Base-by-base conservation (phyloP, 2,888 invertebrate genomes). In the Tuberolachnus salignus region DNA sequence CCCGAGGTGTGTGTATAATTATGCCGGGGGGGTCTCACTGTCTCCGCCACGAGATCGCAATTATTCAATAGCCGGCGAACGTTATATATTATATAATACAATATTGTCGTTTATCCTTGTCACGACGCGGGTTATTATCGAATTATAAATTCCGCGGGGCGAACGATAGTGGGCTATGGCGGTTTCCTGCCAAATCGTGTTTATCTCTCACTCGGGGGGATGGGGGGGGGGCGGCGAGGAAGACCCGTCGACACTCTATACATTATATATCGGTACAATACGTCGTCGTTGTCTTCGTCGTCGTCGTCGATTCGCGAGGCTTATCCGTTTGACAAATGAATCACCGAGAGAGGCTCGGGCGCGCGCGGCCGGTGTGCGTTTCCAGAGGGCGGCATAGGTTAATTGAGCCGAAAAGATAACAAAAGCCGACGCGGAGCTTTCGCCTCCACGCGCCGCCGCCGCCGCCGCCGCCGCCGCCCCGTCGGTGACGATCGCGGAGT, bases 321-420 rank as follows among this genome's bases (percentile, higher is more conserved):
- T 74, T 64, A 64, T 23, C 53, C 64, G 66, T 26, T 66, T 75
- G 75, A 75, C 75, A 75, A 75, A 75, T 75, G 75, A 75, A 67
- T 26, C 66, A 1, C 55, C 42, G 8, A 14, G n/a, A n/a, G n/a
- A n/a, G n/a, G 59, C 26, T 51, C 42, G 34, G 46, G 59, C 49
- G 34, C 26, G 9, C 26, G 51, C 1, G 16, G 59, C 67, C 3
- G n/a, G n/a, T n/a, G n/a, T n/a, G 34, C 34, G 34, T 34, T 34
- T 34, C 34, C 34, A 6, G 34, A 59, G 9, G 59, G 67, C 1
- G 23, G 59, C 67, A 67, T 67, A 67, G 75, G 75, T 67, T 78
- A 78, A 78, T 78, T 78, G 75, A 78, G 67, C 75, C 51, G 75
- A 78, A 78, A 78, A 78, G 67, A 78, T 69, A 78, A 78, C 75